Percentiles rank a stretch among this genome's conserved stretches.
phyloP scores from a whole-genome alignment of 2,797 vertebrate species.

The Vipera ursinii region DNA sequence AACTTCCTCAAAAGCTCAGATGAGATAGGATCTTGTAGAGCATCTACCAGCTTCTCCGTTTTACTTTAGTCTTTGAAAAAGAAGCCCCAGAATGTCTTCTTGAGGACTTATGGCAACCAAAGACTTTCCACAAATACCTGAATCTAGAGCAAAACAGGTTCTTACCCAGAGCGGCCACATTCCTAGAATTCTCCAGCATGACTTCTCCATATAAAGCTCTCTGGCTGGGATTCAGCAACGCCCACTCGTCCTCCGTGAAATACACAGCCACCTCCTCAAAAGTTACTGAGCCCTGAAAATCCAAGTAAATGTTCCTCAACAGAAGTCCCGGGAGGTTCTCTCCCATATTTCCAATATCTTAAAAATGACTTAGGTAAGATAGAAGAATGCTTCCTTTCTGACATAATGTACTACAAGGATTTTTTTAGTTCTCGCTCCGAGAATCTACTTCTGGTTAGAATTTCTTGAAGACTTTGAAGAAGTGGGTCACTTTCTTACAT shows the following conservation, averaged over 20 bases:
- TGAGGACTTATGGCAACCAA: not conserved
- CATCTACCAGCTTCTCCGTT: not conserved
- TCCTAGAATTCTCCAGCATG: not conserved
- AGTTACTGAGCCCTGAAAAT: not conserved
- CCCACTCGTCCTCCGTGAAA: slow-evolving; percentile 1
- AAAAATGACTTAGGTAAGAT: not conserved
- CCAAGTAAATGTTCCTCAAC: not conserved
- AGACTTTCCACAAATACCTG: not conserved
- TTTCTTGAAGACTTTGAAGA: not conserved
- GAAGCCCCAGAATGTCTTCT: not conserved
- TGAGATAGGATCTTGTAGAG: too few species aligned
- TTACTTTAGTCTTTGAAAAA: not conserved
- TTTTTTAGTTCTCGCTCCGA: not conserved
- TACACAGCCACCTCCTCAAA: not conserved
- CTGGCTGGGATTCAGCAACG: not conserved
- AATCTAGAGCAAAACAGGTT: not conserved
- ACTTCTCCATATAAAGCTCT: not conserved
- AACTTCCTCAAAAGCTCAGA: too few species aligned
- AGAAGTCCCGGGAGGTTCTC: not conserved
- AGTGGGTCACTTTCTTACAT: not conserved
- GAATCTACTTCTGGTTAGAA: not conserved
- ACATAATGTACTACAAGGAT: not conserved
- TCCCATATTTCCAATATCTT: not conserved
- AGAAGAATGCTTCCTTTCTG: not conserved
- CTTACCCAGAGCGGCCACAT: not conserved